Conservation (phyloP, 2,888 invertebrate species). For the Molorchus minor region DNA sequence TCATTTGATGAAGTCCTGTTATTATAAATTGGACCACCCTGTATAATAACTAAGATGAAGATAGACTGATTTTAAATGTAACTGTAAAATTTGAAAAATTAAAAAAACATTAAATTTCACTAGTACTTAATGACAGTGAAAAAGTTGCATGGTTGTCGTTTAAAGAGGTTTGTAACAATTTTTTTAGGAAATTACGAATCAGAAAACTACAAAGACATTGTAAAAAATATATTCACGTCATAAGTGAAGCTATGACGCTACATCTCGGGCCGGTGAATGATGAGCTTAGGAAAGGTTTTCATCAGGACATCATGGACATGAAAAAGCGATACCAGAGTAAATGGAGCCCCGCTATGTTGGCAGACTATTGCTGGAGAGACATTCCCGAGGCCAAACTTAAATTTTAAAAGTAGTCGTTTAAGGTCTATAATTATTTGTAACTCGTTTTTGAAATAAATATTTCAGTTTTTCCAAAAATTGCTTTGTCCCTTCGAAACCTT, state of each 20-base stretch:
- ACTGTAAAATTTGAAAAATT: too few relatives aligned
- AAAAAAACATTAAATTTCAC: too few relatives aligned
- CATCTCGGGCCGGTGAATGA: not conserved
- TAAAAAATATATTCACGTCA: not conserved
- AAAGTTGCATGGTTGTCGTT: not conserved
- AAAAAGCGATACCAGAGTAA: not conserved
- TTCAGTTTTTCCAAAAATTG: not conserved
- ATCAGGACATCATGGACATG: not conserved
- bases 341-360: not conserved
- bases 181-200: not conserved
- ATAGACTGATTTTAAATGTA: too few relatives aligned
- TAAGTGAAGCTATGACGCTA: not conserved
- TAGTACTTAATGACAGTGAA: too few relatives aligned
- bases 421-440: not conserved
- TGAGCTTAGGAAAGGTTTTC: not conserved
- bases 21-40: too few relatives aligned
- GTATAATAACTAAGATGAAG: too few relatives aligned
- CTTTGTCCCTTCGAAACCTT: not conserved
- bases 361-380: not conserved
- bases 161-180: not conserved
- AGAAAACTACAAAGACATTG: not conserved
- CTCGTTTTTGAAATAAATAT: not conserved
- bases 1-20: too few relatives aligned
- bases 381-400: not conserved
- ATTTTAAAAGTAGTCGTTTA: not conserved